Evolutionary conservation across 1,140 invertebrate genomes (phyloP), one percentile per base, ranked within the genome.

Genomic region (Anthonomus grandis): DNA sequence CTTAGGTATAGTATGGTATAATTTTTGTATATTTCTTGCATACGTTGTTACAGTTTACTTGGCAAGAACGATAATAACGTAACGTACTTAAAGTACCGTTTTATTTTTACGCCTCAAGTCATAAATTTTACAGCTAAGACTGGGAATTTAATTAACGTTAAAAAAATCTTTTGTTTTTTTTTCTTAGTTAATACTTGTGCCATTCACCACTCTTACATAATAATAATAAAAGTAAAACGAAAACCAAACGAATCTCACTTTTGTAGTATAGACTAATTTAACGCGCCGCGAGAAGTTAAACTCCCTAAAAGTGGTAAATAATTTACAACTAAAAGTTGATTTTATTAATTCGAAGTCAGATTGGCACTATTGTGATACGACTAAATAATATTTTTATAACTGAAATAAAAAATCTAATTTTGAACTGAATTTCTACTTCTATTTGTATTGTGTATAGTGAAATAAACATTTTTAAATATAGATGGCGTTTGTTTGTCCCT

Each of bases 1-100:
- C 56, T 52, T 66, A 66, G 55, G 62, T 60, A 22, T 59, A 48
- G 52, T 47, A 48, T 53, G 44, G 59, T 58, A 53, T 60, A 59
- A 53, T 55, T 56, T 63, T 9, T 37, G 42, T 23, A 44, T 53
- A 54, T 17, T 45, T 21, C 15, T 34, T 19, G 13, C 15, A n/a
- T 15, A 34, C 37, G 23, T 41, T 38, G 37, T 37, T 27, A 24
- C 27, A 22, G 37, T 47, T 21, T 24, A 41, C 48, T 45, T n/a
- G n/a, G n/a, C n/a, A n/a, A n/a, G n/a, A n/a, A n/a, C n/a, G n/a
- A n/a, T n/a, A n/a, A n/a, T n/a, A n/a, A n/a, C n/a, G n/a, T n/a
- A n/a, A n/a, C n/a, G n/a, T n/a, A n/a, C n/a, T 34, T 13, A 1
- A 53, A 10, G 31, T 34, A 34, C 15, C 31, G 1, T 34, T 34